A percentile compares a stretch with the other conserved stretches of the same genome.
Evolutionary conservation across 2,797 vertebrate species (phyloP).

Genomic region (Taenioides sp.): DNA sequence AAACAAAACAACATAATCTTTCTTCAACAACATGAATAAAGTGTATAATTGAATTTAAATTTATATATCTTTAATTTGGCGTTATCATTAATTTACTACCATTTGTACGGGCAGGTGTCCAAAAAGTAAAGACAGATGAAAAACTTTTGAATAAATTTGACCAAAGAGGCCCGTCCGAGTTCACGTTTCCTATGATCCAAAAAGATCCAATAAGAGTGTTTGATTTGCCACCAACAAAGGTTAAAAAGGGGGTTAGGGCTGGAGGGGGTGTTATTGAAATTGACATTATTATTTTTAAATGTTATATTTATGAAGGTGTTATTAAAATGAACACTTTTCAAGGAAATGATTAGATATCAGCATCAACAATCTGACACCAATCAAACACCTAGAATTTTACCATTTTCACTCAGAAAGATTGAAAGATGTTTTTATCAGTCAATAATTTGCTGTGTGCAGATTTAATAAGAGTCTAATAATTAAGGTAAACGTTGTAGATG

Average conservation of each 20-base stretch:
- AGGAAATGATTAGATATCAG: neutral
- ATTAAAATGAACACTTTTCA: neutral
- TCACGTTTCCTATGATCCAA: conserved; percentile 68
- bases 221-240: conserved; percentile 73
- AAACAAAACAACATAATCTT: neutral
- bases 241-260: conserved; percentile 56
- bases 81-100: no score
- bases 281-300: neutral
- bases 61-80: neutral
- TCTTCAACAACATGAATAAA: neutral
- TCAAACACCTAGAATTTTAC: neutral
- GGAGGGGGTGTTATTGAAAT: conserved; percentile 56
- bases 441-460: conserved; percentile 8
- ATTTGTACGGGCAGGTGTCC: neutral
- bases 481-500: conserved; percentile 29
- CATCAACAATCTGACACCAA: no score
- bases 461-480: conserved; percentile 36
- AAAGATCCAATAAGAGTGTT: conserved; percentile 69
- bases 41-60: neutral
- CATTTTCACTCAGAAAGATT: neutral
- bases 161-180: conserved; percentile 61
- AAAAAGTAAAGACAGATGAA: conserved; percentile 36
- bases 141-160: conserved; percentile 43
- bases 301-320: neutral
- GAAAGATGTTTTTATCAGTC: neutral